Evolutionary conservation across 2,797 vertebrate species (phyloP).

Genomic region (Chelonia mydas): DNA sequence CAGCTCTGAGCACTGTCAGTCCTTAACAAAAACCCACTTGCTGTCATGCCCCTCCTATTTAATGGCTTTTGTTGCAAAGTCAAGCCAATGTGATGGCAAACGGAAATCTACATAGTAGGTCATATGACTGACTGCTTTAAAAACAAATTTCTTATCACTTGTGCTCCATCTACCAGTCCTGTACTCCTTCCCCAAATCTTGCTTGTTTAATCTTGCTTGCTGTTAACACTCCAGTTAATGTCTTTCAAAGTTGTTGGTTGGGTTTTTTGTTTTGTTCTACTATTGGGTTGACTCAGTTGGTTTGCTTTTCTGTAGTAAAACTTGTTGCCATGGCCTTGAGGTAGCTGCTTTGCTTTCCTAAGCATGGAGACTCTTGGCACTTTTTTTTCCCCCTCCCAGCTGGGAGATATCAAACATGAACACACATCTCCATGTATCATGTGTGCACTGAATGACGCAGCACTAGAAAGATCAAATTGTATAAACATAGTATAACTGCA

Average conservation of each 20-base stretch:
- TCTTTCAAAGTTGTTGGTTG: background rate
- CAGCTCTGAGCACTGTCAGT: background rate
- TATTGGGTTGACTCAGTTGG: background rate
- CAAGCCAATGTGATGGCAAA: background rate
- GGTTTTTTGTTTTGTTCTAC: rapidly evolving
- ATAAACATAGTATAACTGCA: constrained; percentile 41
- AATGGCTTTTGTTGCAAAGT: background rate
- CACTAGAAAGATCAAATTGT: constrained; percentile 47
- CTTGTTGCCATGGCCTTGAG: background rate
- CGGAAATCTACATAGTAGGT: background rate
- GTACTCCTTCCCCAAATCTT: background rate
- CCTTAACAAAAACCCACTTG: background rate
- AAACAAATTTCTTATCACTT: background rate
- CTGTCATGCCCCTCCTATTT: background rate
- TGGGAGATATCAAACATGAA: constrained; percentile 58
- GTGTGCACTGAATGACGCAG: constrained; percentile 61
- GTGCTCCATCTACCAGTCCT: background rate
- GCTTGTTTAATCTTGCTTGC: background rate
- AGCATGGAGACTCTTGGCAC: background rate
- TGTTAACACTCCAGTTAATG: background rate
- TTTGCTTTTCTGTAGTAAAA: background rate
- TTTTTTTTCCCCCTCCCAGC: background rate
- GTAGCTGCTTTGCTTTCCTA: constrained; percentile 13
- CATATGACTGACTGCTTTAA: background rate
- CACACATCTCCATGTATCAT: constrained; percentile 6